These are phyloP conservation scores for Pammene aurita DNA, from an alignment of 2,888 invertebrate genomes.

Conservation along the genomic window DNA sequence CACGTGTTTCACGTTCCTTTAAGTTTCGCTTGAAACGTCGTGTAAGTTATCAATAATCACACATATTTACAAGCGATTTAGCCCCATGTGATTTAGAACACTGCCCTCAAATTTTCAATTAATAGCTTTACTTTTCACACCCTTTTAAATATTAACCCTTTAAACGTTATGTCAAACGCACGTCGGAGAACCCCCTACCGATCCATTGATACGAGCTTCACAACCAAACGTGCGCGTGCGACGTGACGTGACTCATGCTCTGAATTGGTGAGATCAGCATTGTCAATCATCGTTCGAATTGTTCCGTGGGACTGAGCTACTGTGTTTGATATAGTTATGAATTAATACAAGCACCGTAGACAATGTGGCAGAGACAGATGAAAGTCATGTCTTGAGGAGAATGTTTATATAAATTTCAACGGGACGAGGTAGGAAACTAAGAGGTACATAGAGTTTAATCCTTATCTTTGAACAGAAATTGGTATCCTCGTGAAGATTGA, in stretches of 20 bases:
- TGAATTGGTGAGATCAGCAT: slow-evolving; percentile 36
- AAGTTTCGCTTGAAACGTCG: too few relatives aligned
- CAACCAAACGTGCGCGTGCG: not conserved
- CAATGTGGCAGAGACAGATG: not conserved
- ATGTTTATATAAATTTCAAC: not conserved
- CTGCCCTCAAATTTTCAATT: not conserved
- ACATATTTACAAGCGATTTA: not conserved
- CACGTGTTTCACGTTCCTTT: too few relatives aligned
- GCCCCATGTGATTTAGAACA: not conserved
- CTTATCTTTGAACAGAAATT: too few relatives aligned
- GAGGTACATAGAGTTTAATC: not conserved
- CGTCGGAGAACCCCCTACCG: slow-evolving; percentile 3
- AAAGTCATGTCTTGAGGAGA: not conserved
- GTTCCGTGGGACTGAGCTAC: slow-evolving; percentile 22
- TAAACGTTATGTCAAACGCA: slow-evolving; percentile 12
- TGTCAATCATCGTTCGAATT: slow-evolving; percentile 34
- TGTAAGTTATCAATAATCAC: too few relatives aligned
- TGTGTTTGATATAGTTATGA: slow-evolving; percentile 14
- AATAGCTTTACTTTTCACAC: not conserved
- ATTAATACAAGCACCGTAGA: not conserved
- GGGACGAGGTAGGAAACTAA: not conserved
- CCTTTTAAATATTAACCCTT: slow-evolving; percentile 7
- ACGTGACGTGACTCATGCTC: slow-evolving; percentile 22
- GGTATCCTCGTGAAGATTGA: too few relatives aligned
- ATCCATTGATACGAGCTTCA: slow-evolving; percentile 20